Conservation (phyloP, 2,888 invertebrate species). For the Campoplex capitator region DNA sequence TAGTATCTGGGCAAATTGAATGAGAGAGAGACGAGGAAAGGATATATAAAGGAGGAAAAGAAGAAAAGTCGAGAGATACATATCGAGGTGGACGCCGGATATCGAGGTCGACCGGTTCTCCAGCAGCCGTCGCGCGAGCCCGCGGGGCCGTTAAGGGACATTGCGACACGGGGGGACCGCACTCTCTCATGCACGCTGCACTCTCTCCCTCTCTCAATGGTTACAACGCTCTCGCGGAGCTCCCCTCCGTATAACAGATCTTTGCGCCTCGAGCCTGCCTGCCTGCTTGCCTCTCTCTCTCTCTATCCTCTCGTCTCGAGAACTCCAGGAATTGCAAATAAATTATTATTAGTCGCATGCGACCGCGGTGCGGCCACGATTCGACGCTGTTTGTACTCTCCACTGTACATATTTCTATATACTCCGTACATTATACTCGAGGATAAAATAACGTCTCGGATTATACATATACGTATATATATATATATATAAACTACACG, state of each 20-base stretch:
- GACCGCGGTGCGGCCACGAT: conserved; percentile 55
- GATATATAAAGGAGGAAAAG: conserved; percentile 6
- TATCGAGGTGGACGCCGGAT: conserved; percentile 73
- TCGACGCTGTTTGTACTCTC: conserved; percentile 35
- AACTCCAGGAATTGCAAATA: conserved; percentile 76
- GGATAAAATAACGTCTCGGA: conserved; percentile 22
- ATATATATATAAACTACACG: conserved; percentile 31
- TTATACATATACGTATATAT: not conserved
- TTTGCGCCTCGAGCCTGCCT: conserved; percentile 16
- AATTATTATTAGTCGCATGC: conserved; percentile 74
- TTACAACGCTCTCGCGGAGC: conserved; percentile 36
- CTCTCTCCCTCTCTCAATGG: conserved; percentile 35
- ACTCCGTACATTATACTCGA: conserved; percentile 41
- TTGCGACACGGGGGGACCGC: conserved; percentile 76
- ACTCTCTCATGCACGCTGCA: conserved; percentile 51
- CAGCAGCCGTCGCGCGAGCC: conserved; percentile 77
- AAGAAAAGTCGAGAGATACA: conserved; percentile 66
- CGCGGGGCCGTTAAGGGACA: conserved; percentile 80
- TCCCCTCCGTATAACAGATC: conserved; percentile 36
- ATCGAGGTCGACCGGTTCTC: conserved; percentile 84
- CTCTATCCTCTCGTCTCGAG: conserved; percentile 52
- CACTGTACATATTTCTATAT: conserved; percentile 19
- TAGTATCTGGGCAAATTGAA: conserved; percentile 56
- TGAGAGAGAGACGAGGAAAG: conserved; percentile 26
- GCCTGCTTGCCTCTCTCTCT: not conserved